These are phyloP conservation scores for Parasteatoda tepidariorum DNA, from an alignment of 1,140 invertebrate species.

Conservation along the genomic window DNA sequence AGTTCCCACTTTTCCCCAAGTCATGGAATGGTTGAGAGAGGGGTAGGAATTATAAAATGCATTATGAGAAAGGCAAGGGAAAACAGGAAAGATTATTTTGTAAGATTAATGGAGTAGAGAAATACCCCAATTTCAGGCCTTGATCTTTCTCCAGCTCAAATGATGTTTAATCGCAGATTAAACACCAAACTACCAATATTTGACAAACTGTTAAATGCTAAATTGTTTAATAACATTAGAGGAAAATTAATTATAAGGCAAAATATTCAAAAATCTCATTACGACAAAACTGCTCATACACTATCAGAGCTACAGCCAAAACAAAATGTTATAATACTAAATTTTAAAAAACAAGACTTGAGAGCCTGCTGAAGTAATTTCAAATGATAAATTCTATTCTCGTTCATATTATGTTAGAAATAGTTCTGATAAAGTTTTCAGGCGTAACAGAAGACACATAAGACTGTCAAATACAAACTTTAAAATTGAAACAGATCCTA, in stretches of 20 bases:
- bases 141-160: background rate
- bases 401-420: background rate
- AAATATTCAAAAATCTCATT: background rate
- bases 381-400: background rate
- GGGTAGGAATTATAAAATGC: background rate
- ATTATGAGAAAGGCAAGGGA: constrained; percentile 19
- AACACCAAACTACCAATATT: constrained; percentile 20
- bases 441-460: no score
- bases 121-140: constrained; percentile 17
- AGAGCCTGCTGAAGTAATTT: background rate
- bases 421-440: background rate
- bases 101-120: background rate
- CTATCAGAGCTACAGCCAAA: background rate
- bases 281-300: background rate
- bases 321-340: no score
- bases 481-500: no score
- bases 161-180: constrained; percentile 27
- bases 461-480: no score
- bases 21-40: constrained; percentile 8
- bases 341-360: background rate
- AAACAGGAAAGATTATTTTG: background rate
- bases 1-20: background rate
- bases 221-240: constrained; percentile 3
- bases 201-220: background rate
- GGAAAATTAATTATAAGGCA: background rate